Evolutionary conservation across 2,797 vertebrate genomes (phyloP), one percentile per base, ranked within the genome.

Genomic region (Mormyrus hasselquistii): DNA sequence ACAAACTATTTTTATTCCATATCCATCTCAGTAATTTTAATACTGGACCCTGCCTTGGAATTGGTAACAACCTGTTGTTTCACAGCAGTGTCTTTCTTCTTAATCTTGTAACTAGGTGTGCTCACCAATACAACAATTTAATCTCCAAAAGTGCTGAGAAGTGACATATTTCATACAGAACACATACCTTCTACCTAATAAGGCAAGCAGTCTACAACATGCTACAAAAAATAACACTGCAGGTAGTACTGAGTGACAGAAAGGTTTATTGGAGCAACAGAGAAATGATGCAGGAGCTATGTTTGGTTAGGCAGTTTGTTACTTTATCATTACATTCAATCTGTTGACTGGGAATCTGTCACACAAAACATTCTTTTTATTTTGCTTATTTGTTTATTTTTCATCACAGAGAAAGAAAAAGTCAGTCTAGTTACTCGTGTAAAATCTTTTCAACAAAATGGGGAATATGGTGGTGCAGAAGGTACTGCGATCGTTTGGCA

Each of bases 1-100:
- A 89, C 29, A 93, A 82, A 85, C 88, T 92, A 90, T 88, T 91
- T 65, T 0, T 90, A 93, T 92, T 92, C 86, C 12, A 76, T 12
- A 91, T 59, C 3, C 44, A 90, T 91, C 14, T 4, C 87, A 88
- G 86, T 88, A 86, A 0, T 88, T 88, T 88, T 88, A 83, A 57
- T 44, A 89, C 89, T 1, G 90, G 86, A 44, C 73, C 90, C 89
- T 91, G 4, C 6, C 89, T 86, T 87, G 83, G 87, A 50, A 5
- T 89, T 44, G 19, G 22, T 62, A 41, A 38, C 86, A 87, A 69
- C 47, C 50, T 34, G 53, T 73, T 50, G n/a, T 62, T 57, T 44
- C 29, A 59, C 29, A 12, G 14, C 53, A 38, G 34, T 62, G 4
- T 9, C n/a, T 62, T 47, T 49, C 38, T 22, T 44, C 25, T 12